A percentile compares a stretch with the other conserved stretches of the same genome.
Conservation (phyloP, 2,888 invertebrate genomes). For the Tetragnatha montana region DNA sequence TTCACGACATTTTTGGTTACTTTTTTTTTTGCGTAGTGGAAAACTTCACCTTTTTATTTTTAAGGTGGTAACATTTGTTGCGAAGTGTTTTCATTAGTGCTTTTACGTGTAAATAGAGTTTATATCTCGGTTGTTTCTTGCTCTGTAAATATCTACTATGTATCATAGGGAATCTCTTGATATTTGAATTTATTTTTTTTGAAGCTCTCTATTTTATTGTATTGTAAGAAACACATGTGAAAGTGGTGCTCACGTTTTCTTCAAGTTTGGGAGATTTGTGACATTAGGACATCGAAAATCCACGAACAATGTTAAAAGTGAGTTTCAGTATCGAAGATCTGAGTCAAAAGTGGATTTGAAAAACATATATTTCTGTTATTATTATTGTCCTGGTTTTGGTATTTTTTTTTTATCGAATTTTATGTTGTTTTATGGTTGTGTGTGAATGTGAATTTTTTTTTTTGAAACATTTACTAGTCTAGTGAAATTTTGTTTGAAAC, state of each 20-base stretch:
- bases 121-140: not conserved
- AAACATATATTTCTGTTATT: not conserved
- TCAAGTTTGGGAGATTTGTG: no score
- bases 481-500: not conserved
- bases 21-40: not conserved
- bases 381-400: not conserved
- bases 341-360: no score
- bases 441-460: not conserved
- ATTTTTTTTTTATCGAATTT: not conserved
- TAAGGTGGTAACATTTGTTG: not conserved
- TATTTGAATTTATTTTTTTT: no score
- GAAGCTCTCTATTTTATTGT: no score
- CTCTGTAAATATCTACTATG: no score
- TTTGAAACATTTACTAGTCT: not conserved
- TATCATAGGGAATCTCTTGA: no score
- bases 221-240: no score
- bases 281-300: no score
- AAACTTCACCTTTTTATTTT: not conserved
- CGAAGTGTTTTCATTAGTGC: not conserved
- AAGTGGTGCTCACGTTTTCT: no score
- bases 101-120: not conserved
- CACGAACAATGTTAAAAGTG: no score
- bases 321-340: no score
- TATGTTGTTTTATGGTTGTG: not conserved
- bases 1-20: not conserved